Evolutionary conservation across 1,140 invertebrate species (phyloP).

Genomic region (Drosophila oshimai): DNA sequence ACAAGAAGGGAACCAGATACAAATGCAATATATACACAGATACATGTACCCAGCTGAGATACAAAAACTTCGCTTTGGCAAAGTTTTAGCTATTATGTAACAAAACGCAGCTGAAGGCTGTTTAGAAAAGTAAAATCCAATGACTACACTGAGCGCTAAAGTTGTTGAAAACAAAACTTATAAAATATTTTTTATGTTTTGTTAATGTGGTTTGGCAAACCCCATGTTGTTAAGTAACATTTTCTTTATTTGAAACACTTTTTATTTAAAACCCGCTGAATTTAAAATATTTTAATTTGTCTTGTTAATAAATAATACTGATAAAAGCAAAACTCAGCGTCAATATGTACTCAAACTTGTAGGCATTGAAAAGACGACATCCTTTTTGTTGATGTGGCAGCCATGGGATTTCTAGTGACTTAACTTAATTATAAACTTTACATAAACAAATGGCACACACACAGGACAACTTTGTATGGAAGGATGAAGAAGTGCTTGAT

Average conservation of each 20-base stretch:
- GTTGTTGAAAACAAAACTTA: too few relatives aligned
- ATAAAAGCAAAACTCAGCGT: not conserved
- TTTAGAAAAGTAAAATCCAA: not conserved
- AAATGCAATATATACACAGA: slow-evolving; percentile 15
- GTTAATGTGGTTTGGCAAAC: too few relatives aligned
- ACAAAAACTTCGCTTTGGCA: slow-evolving; percentile 30
- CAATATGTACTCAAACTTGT: not conserved
- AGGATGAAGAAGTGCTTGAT: not conserved
- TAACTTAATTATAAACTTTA: slow-evolving; percentile 25
- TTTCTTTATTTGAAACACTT: too few relatives aligned
- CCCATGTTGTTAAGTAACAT: too few relatives aligned
- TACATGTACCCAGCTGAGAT: slow-evolving; percentile 25
- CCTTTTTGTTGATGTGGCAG: not conserved
- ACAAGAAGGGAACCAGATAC: slow-evolving; percentile 7
- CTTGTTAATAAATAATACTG: too few relatives aligned
- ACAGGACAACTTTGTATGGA: not conserved
- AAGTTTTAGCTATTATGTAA: slow-evolving; percentile 27
- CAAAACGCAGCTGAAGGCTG: slow-evolving; percentile 14
- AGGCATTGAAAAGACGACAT: too few relatives aligned
- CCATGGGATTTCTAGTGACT: not conserved
- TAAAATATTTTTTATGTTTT: not conserved
- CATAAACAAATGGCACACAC: not conserved
- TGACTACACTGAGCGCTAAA: not conserved
- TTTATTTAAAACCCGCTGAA: too few relatives aligned
- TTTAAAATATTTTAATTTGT: too few relatives aligned